Evolutionary conservation across 2,888 invertebrate genomes (phyloP), one percentile per base, ranked within the genome.

Genomic region (Lepidochrysops patricia): DNA sequence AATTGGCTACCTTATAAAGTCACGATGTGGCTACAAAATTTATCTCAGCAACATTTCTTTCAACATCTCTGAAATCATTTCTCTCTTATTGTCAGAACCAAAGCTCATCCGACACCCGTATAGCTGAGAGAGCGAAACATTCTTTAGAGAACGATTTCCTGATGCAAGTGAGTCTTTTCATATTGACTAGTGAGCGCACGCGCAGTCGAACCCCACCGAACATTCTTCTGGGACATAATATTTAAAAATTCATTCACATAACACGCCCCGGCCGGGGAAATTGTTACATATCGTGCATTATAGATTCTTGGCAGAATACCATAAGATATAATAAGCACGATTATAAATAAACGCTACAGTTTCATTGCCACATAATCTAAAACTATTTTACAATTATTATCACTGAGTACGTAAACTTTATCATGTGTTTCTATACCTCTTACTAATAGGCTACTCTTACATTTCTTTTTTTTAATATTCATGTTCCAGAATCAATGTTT

Each of bases 81-180:
- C 74, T 84, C 78, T 85, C 81, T 70, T 43, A 52, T 87, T 84
- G 79, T 86, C 86, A 88, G 87, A 87, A 74, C 81, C 86, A 86
- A 80, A 87, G 85, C 79, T 87, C 88, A 72, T 82, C 88, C 84
- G 84, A 84, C 79, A 87, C 83, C 80, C 87, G 84, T 83, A 87
- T 89, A 71, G 87, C 85, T 73, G 88, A 89, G 84, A 84, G 88
- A 77, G 88, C 88, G 75, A 89, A 89, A 86, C 88, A 89, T 79
- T 80, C 84, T 61, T 82, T 89, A 86, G 88, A 88, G 70, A 87
- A 82, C 82, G 86, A 77, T 82, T 88, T 86, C 86, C 87, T 89
- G 86, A 66, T 82, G 71, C 88, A 89, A 88, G 88, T 89, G 88
- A 89, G 88, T 89, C 70, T 35, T 66, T 66, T 63, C 58, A 56